Percentiles rank a stretch among this genome's conserved stretches.
Conservation (phyloP, 2,113 vertebrate genomes). For the Muntiacus muntjak region DNA sequence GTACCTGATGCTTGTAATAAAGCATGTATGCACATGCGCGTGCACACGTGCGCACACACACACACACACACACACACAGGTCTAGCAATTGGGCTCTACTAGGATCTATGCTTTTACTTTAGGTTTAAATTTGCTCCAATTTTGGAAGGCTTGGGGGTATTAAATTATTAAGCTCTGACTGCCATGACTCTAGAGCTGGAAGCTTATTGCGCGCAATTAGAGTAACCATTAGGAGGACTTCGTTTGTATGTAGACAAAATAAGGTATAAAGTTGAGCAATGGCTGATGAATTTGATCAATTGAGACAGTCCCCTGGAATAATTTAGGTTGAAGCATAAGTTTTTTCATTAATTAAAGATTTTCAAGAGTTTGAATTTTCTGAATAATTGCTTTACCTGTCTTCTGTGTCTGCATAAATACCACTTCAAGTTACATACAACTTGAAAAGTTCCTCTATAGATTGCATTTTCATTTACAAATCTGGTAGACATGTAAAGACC, state of each 20-base stretch:
- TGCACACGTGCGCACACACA: rapidly evolving
- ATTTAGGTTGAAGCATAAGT: background rate
- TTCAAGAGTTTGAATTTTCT: constrained; percentile 8
- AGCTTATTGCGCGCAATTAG: background rate
- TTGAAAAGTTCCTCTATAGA: background rate
- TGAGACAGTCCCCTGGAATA: background rate
- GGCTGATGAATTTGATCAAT: constrained; percentile 22
- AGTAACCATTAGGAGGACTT: background rate
- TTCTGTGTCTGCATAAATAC: background rate
- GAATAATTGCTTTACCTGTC: background rate
- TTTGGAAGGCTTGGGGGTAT: background rate
- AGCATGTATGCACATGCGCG: rapidly evolving
- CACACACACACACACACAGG: background rate
- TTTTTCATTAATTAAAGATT: background rate
- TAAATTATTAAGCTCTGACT: background rate
- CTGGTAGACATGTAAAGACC: background rate
- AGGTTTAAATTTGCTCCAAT: constrained; percentile 20
- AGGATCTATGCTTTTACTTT: background rate
- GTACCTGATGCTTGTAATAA: background rate
- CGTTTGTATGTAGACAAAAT: constrained; percentile 22
- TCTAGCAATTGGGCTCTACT: background rate
- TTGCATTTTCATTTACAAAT: background rate
- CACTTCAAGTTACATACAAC: background rate
- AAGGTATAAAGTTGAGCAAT: background rate
- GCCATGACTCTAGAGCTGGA: background rate